Conservation (phyloP, 2,797 vertebrate species). For the Limnodromus scolopaceus region DNA sequence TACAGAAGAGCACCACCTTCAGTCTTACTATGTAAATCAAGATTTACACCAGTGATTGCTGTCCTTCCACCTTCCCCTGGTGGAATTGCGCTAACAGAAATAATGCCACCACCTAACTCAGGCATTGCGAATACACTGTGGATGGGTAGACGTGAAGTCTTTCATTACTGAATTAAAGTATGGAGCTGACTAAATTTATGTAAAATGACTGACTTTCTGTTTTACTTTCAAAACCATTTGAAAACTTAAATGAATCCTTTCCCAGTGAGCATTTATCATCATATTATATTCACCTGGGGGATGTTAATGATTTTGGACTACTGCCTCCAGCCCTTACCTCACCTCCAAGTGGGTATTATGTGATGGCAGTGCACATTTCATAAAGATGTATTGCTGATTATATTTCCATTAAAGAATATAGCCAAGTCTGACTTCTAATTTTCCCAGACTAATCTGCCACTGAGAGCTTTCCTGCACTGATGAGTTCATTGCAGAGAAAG, state of each 20-base stretch:
- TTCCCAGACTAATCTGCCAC: slow-evolving; percentile 57
- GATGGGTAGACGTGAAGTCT: neutral
- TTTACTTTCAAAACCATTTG: slow-evolving; percentile 75
- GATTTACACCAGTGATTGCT: neutral
- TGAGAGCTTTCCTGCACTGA: slow-evolving; percentile 27
- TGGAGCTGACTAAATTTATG: slow-evolving; percentile 63
- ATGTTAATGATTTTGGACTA: slow-evolving; percentile 75
- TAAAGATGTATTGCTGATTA: slow-evolving; percentile 77
- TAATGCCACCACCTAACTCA: neutral
- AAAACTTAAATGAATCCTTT: slow-evolving; percentile 72
- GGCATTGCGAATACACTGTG: neutral
- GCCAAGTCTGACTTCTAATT: slow-evolving; percentile 73
- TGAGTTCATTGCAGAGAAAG: slow-evolving; percentile 38
- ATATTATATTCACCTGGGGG: slow-evolving; percentile 68
- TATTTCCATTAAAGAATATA: slow-evolving; percentile 78
- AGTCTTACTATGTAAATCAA: neutral
- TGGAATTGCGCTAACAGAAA: neutral
- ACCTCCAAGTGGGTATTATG: slow-evolving; percentile 66
- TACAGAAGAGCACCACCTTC: neutral
- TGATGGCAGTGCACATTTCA: slow-evolving; percentile 63
- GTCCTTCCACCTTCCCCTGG: neutral
- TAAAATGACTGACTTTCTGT: slow-evolving; percentile 71
- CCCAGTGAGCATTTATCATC: slow-evolving; percentile 68
- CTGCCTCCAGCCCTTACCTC: slow-evolving; percentile 68
- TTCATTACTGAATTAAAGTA: slow-evolving; percentile 62